A percentile compares a stretch with the other conserved stretches of the same genome.
These are phyloP conservation scores for Lasioglossum calceatum DNA, from an alignment of 2,888 invertebrate genomes.

Conservation along the genomic window DNA sequence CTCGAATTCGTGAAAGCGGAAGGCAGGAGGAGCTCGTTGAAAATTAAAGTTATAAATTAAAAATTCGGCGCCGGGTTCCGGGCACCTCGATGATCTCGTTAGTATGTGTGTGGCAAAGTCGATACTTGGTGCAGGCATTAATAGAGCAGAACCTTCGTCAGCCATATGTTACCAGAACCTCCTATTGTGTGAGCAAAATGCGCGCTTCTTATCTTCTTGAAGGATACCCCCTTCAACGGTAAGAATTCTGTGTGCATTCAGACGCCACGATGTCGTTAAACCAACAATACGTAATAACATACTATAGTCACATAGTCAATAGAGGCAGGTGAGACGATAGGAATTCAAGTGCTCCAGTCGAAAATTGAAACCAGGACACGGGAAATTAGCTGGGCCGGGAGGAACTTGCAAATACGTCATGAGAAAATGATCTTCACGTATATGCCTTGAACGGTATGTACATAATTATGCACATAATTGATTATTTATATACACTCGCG, in stretches of 20 bases:
- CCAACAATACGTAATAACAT: constrained; percentile 13
- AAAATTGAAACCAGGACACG: constrained; percentile 3
- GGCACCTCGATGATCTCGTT: neutral
- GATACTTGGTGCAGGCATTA: neutral
- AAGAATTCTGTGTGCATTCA: constrained; percentile 4
- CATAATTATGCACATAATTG: no score
- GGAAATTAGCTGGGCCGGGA: no score
- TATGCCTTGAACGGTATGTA: no score
- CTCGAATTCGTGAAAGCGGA: neutral
- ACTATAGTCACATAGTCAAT: neutral
- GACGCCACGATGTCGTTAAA: constrained; percentile 3
- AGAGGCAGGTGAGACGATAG: neutral
- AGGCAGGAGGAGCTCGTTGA: neutral
- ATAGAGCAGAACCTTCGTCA: constrained; percentile 11
- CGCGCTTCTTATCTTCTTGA: constrained; percentile 3
- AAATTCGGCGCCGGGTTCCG: neutral
- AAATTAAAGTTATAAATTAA: neutral
- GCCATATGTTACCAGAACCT: constrained; percentile 9
- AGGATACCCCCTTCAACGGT: neutral
- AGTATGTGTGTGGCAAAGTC: neutral
- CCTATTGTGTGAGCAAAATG: neutral
- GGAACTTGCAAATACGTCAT: neutral
- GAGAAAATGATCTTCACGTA: neutral
- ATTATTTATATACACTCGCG: no score
- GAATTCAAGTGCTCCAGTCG: neutral